Base-by-base conservation (phyloP, 2,797 vertebrate genomes). In the Eulemur albifrons region DNA sequence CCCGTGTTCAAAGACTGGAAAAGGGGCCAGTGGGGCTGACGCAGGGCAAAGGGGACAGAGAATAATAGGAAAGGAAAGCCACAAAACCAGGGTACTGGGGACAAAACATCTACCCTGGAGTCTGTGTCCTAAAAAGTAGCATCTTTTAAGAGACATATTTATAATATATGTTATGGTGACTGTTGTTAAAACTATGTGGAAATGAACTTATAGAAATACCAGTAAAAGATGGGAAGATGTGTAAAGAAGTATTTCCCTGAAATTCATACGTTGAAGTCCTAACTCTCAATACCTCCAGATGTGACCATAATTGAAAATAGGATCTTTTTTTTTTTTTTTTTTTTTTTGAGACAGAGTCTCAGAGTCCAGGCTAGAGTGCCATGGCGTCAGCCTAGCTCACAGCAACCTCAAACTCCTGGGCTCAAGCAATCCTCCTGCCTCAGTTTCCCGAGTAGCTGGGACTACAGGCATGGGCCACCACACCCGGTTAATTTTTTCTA, bases 61-160 rank as follows among this genome's bases (percentile, higher is more conserved):
- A 87, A 57, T 45, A 18, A 13, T 12, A 23, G 43, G 27, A 89
- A 95, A 59, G 38, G 10, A 88, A 92, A 92, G 20, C 40, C 45
- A 86, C 30, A 21, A 38, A 59, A 82, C 20, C 35, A 54, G 13
- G 3, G 3, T 35, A 2, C 5, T 10, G 32, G 27, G 1, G 48
- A 17, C 18, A 70, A 61, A 93, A 9, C 25, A 52, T n/a, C n/a
- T 61, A 57, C 17, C 38, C 77, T 6, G 8, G 67, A 80, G 15
- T 5, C 9, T 25, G 40, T 75, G 27, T 69, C 75, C 38, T 93
- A 40, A 87, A 85, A 88, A 88, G 35, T 40, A 30, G 7, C 50
- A 89, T 80, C 13, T 75, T 94, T 93, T 61, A 88, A 94, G 87
- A 23, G 67, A 67, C 32, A 27, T 48, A 45, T 75, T 83, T 93